phyloP scores from a whole-genome alignment of 2,113 vertebrate species.

The Aix galericulata region DNA sequence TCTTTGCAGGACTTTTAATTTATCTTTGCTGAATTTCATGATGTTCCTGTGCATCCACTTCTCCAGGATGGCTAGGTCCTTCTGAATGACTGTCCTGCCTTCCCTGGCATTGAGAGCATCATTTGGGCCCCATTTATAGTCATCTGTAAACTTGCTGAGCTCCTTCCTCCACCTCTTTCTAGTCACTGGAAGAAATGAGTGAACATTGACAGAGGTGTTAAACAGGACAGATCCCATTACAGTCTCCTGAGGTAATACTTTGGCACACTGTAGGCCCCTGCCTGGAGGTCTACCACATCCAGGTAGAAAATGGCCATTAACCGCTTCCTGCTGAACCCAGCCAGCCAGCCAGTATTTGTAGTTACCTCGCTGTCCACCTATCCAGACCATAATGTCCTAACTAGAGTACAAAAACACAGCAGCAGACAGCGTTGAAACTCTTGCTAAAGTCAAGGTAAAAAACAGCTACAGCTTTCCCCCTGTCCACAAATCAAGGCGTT shows the following conservation, averaged over 20 bases:
- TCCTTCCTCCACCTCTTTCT: background rate
- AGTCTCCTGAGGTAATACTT: background rate
- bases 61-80: background rate
- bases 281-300: background rate
- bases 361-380: background rate
- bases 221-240: background rate
- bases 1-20: background rate
- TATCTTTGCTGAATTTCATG: background rate
- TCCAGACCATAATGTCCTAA: background rate
- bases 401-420: background rate
- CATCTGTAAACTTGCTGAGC: background rate
- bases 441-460: background rate
- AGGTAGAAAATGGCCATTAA: background rate
- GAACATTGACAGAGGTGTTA: accelerated
- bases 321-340: background rate
- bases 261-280: background rate
- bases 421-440: background rate
- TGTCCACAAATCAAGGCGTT: background rate
- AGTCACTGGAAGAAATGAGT: background rate
- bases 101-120: background rate
- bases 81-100: background rate
- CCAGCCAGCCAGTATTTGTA: background rate
- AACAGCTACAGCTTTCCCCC: background rate
- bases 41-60: background rate
- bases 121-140: background rate